phyloP scores from a whole-genome alignment of 1,140 invertebrate genomes.

The Brachystomella parvula region DNA sequence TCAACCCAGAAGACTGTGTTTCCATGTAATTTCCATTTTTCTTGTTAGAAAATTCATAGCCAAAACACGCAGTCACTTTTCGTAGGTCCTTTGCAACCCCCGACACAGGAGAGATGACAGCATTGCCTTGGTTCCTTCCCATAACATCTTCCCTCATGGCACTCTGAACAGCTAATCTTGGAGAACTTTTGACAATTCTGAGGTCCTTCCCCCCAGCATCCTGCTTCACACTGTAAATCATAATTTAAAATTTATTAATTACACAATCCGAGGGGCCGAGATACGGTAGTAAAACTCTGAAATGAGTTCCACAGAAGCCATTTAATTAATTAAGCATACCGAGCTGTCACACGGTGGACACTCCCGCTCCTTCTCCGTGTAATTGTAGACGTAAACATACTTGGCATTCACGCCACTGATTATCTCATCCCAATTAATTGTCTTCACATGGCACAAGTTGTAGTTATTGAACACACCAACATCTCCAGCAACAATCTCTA shows the following conservation, averaged over 20 bases:
- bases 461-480: conserved; percentile 91
- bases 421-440: conserved; percentile 92
- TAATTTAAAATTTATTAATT: not conserved
- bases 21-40: too few relatives aligned
- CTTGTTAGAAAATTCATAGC: too few relatives aligned
- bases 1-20: too few relatives aligned
- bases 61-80: conserved; percentile 85
- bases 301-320: not conserved
- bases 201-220: conserved; percentile 88
- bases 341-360: conserved; percentile 70
- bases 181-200: conserved; percentile 91
- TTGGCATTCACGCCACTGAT: conserved; percentile 63
- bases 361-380: conserved; percentile 62
- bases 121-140: conserved; percentile 85
- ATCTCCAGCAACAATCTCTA: conserved; percentile 48
- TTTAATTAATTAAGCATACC: not conserved
- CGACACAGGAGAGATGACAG: conserved; percentile 93
- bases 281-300: conserved; percentile 2
- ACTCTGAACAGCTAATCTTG: conserved; percentile 89
- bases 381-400: conserved; percentile 72
- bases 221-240: conserved; percentile 53
- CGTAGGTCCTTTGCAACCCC: conserved; percentile 84
- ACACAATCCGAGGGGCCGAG: too few relatives aligned
- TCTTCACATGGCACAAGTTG: conserved; percentile 88
- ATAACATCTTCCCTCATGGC: conserved; percentile 84